A percentile compares a stretch with the other conserved stretches of the same genome.
phyloP scores from a whole-genome alignment of 2,113 vertebrate genomes.

The Dipodomys spectabilis region DNA sequence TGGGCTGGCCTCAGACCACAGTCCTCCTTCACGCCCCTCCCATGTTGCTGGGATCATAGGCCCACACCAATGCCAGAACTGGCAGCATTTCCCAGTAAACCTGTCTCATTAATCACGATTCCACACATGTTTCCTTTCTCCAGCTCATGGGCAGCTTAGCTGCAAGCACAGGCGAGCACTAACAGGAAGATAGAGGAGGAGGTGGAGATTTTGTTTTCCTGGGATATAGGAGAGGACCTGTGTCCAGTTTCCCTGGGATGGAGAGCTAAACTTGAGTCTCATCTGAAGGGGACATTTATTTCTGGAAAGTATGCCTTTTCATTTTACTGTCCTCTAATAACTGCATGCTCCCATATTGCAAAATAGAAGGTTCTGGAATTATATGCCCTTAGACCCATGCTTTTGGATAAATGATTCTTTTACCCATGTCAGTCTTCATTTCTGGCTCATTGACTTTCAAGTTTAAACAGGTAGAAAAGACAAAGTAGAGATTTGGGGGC shows the following conservation, averaged over 20 bases:
- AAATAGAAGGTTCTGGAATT: not conserved
- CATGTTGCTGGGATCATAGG: no score
- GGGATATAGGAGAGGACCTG: not conserved
- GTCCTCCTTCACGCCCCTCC: no score
- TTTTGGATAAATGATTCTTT: not conserved
- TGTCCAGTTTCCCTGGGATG: not conserved
- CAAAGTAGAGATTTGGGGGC: not conserved
- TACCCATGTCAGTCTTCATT: accelerated
- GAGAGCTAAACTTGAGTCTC: not conserved
- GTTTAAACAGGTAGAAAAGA: not conserved
- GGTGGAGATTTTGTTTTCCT: no score
- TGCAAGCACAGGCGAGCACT: not conserved
- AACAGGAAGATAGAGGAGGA: no score
- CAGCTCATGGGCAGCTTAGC: not conserved
- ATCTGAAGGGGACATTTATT: not conserved
- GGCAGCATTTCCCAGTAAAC: not conserved
- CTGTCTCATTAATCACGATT: not conserved
- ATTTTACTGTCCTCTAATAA: constrained; percentile 5
- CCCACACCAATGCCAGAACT: not conserved
- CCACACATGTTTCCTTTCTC: no score
- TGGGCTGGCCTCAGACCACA: no score
- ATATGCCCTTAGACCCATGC: not conserved
- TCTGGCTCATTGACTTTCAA: not conserved
- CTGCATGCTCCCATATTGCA: not conserved
- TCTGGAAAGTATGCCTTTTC: constrained; percentile 19